Evolutionary conservation across 2,888 invertebrate species (phyloP).

Genomic region (Leptogaster cylindrica): DNA sequence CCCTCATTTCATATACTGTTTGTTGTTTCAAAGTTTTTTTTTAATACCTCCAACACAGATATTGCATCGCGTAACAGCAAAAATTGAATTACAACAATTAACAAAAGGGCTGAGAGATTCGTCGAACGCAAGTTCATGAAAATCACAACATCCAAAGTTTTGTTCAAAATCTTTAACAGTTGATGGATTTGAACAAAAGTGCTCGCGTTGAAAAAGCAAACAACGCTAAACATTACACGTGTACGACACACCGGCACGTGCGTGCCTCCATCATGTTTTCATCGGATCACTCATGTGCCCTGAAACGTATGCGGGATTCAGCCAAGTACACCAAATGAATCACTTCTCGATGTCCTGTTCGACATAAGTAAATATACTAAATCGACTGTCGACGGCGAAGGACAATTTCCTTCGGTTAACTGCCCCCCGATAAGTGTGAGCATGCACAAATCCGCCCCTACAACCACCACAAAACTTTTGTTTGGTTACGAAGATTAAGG

Average conservation of each 20-base stretch:
- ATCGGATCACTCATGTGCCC: conserved; percentile 26
- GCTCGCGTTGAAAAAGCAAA: conserved; percentile 15
- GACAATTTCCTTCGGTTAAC: conserved; percentile 20
- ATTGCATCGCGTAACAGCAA: conserved; percentile 11
- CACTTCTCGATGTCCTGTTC: conserved; percentile 4
- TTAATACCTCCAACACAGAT: not conserved
- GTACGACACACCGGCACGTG: conserved; percentile 16
- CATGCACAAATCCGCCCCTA: conserved; percentile 9
- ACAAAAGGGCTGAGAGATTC: conserved; percentile 15
- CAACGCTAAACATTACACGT: conserved; percentile 36
- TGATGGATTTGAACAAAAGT: conserved; percentile 38
- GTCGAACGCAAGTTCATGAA: conserved; percentile 11
- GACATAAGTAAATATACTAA: conserved; percentile 11
- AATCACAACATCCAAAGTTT: conserved; percentile 26
- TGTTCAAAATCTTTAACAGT: conserved; percentile 37
- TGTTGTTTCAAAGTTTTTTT: conserved; percentile 33
- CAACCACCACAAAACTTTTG: conserved; percentile 21
- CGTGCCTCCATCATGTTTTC: conserved; percentile 36
- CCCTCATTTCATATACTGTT: not conserved
- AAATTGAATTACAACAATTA: conserved; percentile 38
- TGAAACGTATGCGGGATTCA: not conserved
- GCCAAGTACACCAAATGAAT: conserved; percentile 14
- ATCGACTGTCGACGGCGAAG: conserved; percentile 4
- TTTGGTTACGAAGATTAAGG: conserved; percentile 32
- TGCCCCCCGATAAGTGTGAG: not conserved